Evolutionary conservation across 2,113 vertebrate genomes (phyloP), one percentile per base, ranked within the genome.

Genomic region (Fulica atra): DNA sequence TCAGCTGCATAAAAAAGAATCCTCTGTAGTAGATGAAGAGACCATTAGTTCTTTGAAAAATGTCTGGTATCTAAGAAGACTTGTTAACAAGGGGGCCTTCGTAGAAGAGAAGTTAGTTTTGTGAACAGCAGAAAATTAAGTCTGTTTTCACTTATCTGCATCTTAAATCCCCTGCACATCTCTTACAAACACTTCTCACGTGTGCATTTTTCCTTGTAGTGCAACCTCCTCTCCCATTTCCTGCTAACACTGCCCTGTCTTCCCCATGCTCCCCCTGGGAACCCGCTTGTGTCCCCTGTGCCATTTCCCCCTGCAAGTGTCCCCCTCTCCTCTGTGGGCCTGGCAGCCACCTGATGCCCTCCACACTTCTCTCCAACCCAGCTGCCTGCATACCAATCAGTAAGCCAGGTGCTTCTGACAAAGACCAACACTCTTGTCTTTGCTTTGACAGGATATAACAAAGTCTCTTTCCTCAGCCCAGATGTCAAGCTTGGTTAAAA

Each of bases 41-140:
- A 86, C 68, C 28, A 13, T 93, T 92, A 88, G 65, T 66, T 86
- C 85, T 93, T 94, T 88, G 84, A 91, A 93, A 93, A 93, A 77
- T 70, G 59, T 77, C 82, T 89, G 72, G 1, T 70, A 64, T 79
- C 73, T 72, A 70, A 82, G 89, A 94, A 0, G 57, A 46, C 63
- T 71, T 74, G 42, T 83, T 96, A 91, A 80, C 60, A 94, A 76
- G 81, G 40, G 84, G 44, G 70, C 26, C 40, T 82, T 89, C 82
- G 64, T 53, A 87, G 59, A 89, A 79, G 77, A 79, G 1, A 82
- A 81, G 50, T 56, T 18, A 57, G 25, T 13, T 84, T 59, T 76
- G 23, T 76, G 78, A 94, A 40, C 16, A 42, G 70, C 57, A 85
- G 35, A 82, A 72, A 63, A 92, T 0, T 2, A 78, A 82, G 7